Evolutionary conservation across 2,888 invertebrate species (phyloP), one percentile per base, ranked within the genome.

Genomic region (Cylindroiulus punctatus): DNA sequence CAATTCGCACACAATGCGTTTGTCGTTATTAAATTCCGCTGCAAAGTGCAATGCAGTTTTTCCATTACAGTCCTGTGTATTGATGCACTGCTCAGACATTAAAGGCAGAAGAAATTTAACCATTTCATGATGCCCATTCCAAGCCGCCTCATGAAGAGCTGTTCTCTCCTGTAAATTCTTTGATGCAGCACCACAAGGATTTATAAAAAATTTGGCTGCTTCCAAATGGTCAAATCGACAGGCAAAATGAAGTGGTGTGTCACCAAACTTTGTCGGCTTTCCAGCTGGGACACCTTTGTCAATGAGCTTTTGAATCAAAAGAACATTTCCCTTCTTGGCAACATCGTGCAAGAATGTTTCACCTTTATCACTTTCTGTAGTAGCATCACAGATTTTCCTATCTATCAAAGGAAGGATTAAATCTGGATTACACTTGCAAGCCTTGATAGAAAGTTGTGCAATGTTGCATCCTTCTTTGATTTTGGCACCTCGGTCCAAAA

Each of bases 31-130:
- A 3, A 76, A 76, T 26, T 76, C 76, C 0, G 76, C 76, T 30
- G 76, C 76, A 30, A 76, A 76, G 17, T 76, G 76, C 14, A 76
- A 76, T 14, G 76, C 76, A 17, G 76, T 76, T 76, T 76, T 76
- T 10, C 76, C 76, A 30, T 76, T 76, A 30, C 30, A 4, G 17
- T 76, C 76, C 14, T 76, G 76, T 30, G 14, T 14, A 14, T 76
- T 76, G 26, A 76, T 76, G 30, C 30, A 76, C 30, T 76, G 30
- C 26, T 4, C 26, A 14, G 76, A 30, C 12, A 30, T 1, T 14
- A 17, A 14, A 30, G 76, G 76, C 10, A 76, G 26, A 30, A 76
- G 76, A 4, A 76, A 30, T 30, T 76, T 30, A 76, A 76, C 76
- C 14, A 76, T 76, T 76, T 30, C 76, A 17, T 76, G 17, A 30